Conservation (phyloP, 2,113 vertebrate genomes). For the Scartelaos histophorus region DNA sequence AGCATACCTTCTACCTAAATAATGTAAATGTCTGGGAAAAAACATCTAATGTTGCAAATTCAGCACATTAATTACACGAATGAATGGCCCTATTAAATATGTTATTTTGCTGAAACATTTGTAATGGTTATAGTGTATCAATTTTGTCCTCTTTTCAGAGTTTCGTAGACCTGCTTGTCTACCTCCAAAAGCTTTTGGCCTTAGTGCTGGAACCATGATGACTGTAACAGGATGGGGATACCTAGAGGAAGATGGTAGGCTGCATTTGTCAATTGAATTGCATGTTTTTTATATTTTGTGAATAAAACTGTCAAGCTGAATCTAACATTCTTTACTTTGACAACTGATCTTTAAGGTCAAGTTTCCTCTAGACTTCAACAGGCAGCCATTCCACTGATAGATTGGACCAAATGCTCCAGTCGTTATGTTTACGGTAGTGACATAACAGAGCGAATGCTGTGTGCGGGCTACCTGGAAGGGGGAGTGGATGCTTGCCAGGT, state of each 20-base stretch:
- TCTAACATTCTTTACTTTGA: neutral
- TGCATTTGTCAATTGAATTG: neutral
- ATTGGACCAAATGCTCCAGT: constrained; percentile 72
- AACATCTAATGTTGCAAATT: neutral
- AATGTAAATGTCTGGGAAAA: neutral
- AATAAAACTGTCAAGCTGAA: neutral
- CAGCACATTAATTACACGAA: neutral
- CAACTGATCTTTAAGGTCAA: constrained; percentile 66
- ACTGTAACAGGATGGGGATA: constrained; percentile 89
- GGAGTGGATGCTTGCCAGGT: constrained; percentile 92
- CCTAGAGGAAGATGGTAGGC: constrained; percentile 73
- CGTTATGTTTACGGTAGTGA: constrained; percentile 69
- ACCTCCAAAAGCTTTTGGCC: constrained; percentile 77
- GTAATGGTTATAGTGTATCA: neutral
- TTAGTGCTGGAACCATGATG: constrained; percentile 53
- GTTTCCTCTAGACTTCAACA: constrained; percentile 82
- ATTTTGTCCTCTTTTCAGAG: constrained; percentile 55
- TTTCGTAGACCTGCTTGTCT: constrained; percentile 82
- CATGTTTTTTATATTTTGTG: neutral
- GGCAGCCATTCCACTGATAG: constrained; percentile 77
- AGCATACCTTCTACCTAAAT: neutral
- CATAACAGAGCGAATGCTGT: constrained; percentile 85
- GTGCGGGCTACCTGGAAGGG: constrained; percentile 81
- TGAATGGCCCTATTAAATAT: neutral
- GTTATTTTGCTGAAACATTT: neutral